Evolutionary conservation across 2,797 vertebrate genomes (phyloP).

Genomic region (Lophotriccus pileatus): DNA sequence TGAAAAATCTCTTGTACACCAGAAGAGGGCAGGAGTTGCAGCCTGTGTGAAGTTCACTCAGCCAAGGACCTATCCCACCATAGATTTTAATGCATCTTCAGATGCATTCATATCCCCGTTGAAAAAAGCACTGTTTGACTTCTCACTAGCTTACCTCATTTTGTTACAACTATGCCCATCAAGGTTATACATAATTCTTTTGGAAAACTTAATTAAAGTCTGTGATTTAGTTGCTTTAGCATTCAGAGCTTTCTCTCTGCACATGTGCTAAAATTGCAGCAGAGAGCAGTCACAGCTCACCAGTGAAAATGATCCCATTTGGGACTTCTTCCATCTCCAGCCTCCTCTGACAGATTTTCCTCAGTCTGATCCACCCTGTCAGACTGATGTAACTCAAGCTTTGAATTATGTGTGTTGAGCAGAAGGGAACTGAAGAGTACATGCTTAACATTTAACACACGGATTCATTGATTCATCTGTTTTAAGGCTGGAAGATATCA

Average conservation of each 20-base stretch:
- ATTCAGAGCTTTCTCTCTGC: neutral
- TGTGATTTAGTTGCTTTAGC: neutral
- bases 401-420: neutral
- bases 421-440: neutral
- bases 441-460: neutral
- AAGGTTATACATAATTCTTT: neutral
- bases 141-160: neutral
- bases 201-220: neutral
- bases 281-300: conserved; percentile 30
- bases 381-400: neutral
- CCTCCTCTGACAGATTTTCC: neutral
- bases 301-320: neutral
- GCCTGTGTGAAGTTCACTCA: neutral
- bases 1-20: neutral
- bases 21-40: conserved; percentile 1
- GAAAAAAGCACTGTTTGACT: neutral
- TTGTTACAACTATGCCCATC: neutral
- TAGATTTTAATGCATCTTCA: neutral
- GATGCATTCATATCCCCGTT: neutral
- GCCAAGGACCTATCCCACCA: neutral
- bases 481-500: neutral
- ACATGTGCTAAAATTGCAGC: neutral
- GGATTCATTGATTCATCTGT: conserved; percentile 16
- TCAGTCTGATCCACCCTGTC: neutral
- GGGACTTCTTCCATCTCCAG: neutral